Evolutionary conservation across 1,140 invertebrate species (phyloP).

Genomic region (Temnothorax nylanderi): DNA sequence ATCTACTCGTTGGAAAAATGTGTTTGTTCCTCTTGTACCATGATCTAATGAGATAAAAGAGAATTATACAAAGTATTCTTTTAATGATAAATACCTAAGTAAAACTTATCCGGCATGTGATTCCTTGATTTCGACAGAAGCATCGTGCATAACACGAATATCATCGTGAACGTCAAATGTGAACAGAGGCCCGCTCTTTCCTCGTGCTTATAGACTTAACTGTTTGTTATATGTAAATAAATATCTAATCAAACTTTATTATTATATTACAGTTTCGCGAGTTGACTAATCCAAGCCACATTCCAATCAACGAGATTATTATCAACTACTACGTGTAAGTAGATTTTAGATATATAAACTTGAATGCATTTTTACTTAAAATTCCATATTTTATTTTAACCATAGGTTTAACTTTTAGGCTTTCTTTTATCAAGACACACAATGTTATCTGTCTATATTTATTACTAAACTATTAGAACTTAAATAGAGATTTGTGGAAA

Average conservation of each 20-base stretch:
- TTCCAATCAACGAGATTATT: slow-evolving; percentile 91
- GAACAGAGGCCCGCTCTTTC: no score
- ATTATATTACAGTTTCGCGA: slow-evolving; percentile 89
- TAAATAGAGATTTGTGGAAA: not conserved
- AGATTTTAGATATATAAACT: not conserved
- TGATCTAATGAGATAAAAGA: no score
- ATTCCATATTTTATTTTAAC: not conserved
- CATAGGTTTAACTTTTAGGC: not conserved
- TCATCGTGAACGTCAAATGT: no score
- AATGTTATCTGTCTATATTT: not conserved
- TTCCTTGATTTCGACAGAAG: no score
- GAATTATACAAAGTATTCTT: no score
- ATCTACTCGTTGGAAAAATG: no score
- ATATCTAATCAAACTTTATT: not conserved
- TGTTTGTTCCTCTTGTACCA: no score
- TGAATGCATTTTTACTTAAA: not conserved
- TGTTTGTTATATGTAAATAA: no score
- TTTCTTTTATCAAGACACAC: not conserved
- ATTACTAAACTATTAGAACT: not conserved
- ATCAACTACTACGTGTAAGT: slow-evolving; percentile 93
- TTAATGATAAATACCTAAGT: no score
- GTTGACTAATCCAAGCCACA: slow-evolving; percentile 91
- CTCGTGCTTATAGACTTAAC: no score
- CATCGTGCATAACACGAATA: no score
- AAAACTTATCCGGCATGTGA: no score